A percentile compares a stretch with the other conserved stretches of the same genome.
Conservation (phyloP, 2,888 invertebrate genomes). For the Cephus runcator region DNA sequence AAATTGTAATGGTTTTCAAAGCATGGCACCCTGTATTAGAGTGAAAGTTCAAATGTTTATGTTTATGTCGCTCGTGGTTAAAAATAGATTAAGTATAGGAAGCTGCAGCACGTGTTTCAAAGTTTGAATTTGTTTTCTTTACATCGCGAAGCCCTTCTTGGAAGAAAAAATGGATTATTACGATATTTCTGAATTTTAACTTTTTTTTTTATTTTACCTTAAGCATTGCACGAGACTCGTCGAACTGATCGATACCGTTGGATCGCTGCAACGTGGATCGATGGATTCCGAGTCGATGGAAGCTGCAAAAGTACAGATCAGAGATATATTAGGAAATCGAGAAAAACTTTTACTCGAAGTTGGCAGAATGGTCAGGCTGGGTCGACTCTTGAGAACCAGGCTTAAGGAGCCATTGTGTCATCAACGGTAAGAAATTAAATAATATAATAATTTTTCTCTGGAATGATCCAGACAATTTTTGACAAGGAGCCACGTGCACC, state of each 20-base stretch:
- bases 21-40: background rate
- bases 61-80: background rate
- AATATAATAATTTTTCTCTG: background rate
- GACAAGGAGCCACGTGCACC: background rate
- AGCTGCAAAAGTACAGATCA: slow-evolving; percentile 49
- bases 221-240: slow-evolving; percentile 73
- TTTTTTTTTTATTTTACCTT: background rate
- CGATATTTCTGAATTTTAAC: background rate
- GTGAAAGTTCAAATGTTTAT: slow-evolving; percentile 2
- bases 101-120: background rate
- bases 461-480: background rate
- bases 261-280: slow-evolving; percentile 9
- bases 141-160: background rate
- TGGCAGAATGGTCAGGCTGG: slow-evolving; percentile 77
- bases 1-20: background rate
- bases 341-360: slow-evolving; percentile 77
- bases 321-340: slow-evolving; percentile 70
- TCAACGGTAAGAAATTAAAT: slow-evolving; percentile 46
- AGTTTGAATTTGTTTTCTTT: slow-evolving; percentile 7
- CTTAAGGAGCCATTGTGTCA: slow-evolving; percentile 72
- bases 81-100: background rate
- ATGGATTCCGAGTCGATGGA: background rate
- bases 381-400: slow-evolving; percentile 74
- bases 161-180: slow-evolving; percentile 1
- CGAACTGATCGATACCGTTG: slow-evolving; percentile 71